Conservation (phyloP, 2,888 invertebrate genomes). For the Chouioia cunea region DNA sequence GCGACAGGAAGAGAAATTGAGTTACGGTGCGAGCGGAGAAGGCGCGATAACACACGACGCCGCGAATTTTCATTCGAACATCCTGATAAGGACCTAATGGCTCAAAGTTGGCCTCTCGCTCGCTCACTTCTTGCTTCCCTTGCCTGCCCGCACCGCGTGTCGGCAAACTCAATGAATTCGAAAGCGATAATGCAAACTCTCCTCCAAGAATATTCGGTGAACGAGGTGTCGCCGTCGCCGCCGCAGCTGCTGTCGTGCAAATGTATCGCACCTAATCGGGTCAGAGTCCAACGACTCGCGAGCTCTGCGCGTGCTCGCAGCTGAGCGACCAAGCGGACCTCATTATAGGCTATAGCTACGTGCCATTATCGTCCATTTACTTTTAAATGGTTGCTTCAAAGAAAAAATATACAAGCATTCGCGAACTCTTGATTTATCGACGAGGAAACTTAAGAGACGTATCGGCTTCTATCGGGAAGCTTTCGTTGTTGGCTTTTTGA, state of each 20-base stretch:
- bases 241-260: not conserved
- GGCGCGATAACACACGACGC: slow-evolving; percentile 48
- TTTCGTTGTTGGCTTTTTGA: too few species aligned
- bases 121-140: slow-evolving; percentile 18
- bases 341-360: too few species aligned
- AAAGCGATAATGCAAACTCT: slow-evolving; percentile 63
- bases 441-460: slow-evolving; percentile 6
- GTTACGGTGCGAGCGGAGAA: slow-evolving; percentile 50
- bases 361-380: too few species aligned
- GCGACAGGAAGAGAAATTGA: slow-evolving; percentile 48
- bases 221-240: slow-evolving; percentile 25
- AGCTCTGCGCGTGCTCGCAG: not conserved
- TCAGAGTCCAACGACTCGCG: not conserved
- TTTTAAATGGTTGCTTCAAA: too few species aligned
- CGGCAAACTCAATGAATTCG: slow-evolving; percentile 63
- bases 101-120: slow-evolving; percentile 56
- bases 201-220: slow-evolving; percentile 51
- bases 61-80: slow-evolving; percentile 62
- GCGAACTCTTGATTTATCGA: slow-evolving; percentile 33
- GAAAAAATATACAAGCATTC: too few species aligned
- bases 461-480: slow-evolving; percentile 30
- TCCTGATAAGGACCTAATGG: slow-evolving; percentile 62
- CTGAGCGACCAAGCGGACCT: too few species aligned
- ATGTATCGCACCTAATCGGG: slow-evolving; percentile 50
- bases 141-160: not conserved